Conservation (phyloP, 2,888 invertebrate genomes). For the Agonum fuliginosum region DNA sequence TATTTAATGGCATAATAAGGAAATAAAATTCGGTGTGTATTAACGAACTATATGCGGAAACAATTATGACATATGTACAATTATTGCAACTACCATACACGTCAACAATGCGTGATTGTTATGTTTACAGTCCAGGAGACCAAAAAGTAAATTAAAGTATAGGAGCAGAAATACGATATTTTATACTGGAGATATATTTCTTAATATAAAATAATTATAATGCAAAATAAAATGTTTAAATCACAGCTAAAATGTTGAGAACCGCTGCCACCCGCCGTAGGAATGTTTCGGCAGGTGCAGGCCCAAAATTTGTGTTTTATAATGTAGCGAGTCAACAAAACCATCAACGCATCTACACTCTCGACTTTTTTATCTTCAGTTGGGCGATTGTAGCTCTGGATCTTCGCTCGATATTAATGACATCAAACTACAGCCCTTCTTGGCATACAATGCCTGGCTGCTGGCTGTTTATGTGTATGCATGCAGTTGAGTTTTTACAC, state of each 20-base stretch:
- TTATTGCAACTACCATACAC: no score
- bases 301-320: slow-evolving; percentile 60
- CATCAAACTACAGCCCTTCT: slow-evolving; percentile 45
- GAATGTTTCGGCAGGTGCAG: slow-evolving; percentile 60
- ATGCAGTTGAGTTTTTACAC: slow-evolving; percentile 42
- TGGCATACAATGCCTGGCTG: slow-evolving; percentile 49
- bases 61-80: no score
- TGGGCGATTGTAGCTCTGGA: slow-evolving; percentile 45
- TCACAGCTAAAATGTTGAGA: slow-evolving; percentile 24
- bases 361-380: not conserved
- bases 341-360: not conserved
- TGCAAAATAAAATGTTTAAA: not conserved
- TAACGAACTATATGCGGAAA: no score
- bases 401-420: slow-evolving; percentile 59
- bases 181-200: no score
- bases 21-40: no score
- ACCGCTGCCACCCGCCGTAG: slow-evolving; percentile 44
- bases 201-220: no score
- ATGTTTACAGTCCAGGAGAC: no score
- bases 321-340: slow-evolving; percentile 22
- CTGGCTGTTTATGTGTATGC: slow-evolving; percentile 52
- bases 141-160: no score
- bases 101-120: no score
- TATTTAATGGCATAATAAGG: no score
- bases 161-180: no score